Base-by-base conservation (phyloP, 2,113 vertebrate species). In the Ascaphus truei region DNA sequence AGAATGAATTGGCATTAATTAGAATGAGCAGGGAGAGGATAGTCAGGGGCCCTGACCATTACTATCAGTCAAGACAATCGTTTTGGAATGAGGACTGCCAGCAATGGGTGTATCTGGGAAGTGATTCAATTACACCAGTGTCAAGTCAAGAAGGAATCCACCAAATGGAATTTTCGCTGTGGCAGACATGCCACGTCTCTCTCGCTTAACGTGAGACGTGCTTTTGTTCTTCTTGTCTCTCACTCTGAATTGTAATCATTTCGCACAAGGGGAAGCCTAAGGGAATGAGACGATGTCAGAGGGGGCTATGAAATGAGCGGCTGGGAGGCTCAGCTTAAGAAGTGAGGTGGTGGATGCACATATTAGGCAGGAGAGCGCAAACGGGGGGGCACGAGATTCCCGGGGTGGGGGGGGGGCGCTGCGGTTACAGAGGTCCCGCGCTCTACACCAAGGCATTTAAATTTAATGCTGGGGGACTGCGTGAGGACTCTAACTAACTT, bases 1-100 rank as follows among this genome's bases (percentile, higher is more conserved):
- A 58, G 39, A 58, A 47, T 58, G 37, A 34, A 57, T 57, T 47
- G 39, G 56, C 37, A 68, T 55, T 68, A 45, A 68, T 68, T 68
- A 68, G 15, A 22, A 26, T 29, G 12, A 16, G 41, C 26, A 13
- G 31, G 30, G 4, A n/a, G 39, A 26, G 53, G 65, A 55, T 47
- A 25, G 65, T 57, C 58, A 58, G 52, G 52, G 41, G 47, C 65
- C 47, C 39, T 16, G 52, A 58, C 53, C 65, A 68, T 58, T 48
- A 58, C 53, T 18, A 68, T 58, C 65, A 68, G 41, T 58, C 65
- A 52, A 47, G 37, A 18, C 43, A 47, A 58, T 57, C 29, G 41
- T 13, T 37, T 52, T 20, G 3, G 20, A 68, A 18, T 36, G 64
- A 56, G 12, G 33, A 29, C 15, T 2, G 26, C 30, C 30, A n/a